Percentiles rank a stretch among this genome's conserved stretches.
phyloP scores from a whole-genome alignment of 2,797 vertebrate species.

The Yasuhikotakia modesta region DNA sequence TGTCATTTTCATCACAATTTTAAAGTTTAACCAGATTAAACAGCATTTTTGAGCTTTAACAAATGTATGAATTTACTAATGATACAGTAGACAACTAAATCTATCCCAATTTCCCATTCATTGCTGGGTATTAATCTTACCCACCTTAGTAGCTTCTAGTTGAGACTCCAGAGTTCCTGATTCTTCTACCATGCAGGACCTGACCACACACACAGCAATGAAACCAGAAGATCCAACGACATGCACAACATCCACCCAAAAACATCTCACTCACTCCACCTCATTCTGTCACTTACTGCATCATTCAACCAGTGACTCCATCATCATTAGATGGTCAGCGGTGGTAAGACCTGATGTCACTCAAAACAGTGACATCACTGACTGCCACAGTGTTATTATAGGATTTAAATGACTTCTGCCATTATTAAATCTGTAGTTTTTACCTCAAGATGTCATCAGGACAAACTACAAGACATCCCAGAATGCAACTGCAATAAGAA shows the following conservation, averaged over 20 bases:
- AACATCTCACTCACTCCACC: constrained; percentile 44
- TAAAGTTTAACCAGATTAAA: too few relatives aligned
- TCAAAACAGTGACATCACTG: not conserved
- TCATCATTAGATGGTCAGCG: too few relatives aligned
- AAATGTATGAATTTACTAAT: too few relatives aligned
- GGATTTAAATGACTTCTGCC: not conserved
- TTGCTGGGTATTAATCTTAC: constrained; percentile 40
- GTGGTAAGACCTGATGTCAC: not conserved
- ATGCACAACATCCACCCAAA: constrained; percentile 22
- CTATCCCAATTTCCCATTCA: too few relatives aligned
- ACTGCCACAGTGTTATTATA: not conserved
- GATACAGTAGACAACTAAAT: too few relatives aligned
- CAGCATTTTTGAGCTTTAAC: too few relatives aligned
- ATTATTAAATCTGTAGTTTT: not conserved
- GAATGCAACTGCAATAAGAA: constrained; percentile 53
- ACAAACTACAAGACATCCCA: constrained; percentile 46
- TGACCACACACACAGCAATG: constrained; percentile 68
- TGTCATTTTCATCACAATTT: too few relatives aligned
- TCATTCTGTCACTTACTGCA: not conserved
- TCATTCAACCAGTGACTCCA: not conserved
- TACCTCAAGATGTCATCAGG: not conserved
- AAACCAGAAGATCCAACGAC: constrained; percentile 24
- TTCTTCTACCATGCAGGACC: constrained; percentile 99
- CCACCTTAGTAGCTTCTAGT: constrained; percentile 96
- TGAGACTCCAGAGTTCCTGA: constrained; percentile 96